Conservation (phyloP, 2,888 invertebrate species). For the Watsonalla binaria region DNA sequence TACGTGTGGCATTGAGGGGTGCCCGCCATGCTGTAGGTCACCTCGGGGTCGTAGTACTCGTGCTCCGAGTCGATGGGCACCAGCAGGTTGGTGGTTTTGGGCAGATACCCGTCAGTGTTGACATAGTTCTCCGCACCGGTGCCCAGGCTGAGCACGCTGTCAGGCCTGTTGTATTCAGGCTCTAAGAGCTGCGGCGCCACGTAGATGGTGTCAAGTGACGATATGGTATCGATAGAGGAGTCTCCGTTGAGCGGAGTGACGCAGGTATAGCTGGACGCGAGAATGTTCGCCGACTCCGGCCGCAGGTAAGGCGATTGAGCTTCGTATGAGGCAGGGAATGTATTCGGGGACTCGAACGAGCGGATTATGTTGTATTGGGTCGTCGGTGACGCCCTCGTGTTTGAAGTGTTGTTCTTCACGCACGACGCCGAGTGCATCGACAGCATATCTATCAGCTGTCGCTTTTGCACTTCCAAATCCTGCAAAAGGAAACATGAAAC, state of each 20-base stretch:
- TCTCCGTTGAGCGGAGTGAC: conserved; percentile 59
- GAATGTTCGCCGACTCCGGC: conserved; percentile 73
- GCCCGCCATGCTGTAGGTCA: conserved; percentile 66
- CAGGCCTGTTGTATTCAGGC: conserved; percentile 60
- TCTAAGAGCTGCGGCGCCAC: conserved; percentile 60
- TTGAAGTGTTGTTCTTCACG: conserved; percentile 71
- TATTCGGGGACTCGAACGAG: conserved; percentile 63
- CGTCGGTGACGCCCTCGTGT: conserved; percentile 61
- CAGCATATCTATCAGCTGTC: conserved; percentile 88
- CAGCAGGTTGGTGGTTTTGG: conserved; percentile 66
- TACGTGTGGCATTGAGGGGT: conserved; percentile 78
- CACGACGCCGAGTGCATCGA: conserved; percentile 86
- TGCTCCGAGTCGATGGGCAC: conserved; percentile 76
- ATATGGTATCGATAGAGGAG: conserved; percentile 60
- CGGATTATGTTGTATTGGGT: conserved; percentile 64
- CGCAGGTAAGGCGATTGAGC: conserved; percentile 71
- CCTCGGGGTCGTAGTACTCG: conserved; percentile 75
- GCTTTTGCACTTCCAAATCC: conserved; percentile 87
- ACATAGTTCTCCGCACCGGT: conserved; percentile 52
- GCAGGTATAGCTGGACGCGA: conserved; percentile 72
- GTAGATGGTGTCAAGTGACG: conserved; percentile 61
- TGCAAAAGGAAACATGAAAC: conserved; percentile 52
- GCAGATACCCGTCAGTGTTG: conserved; percentile 65
- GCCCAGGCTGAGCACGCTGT: conserved; percentile 66
- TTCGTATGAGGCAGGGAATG: conserved; percentile 68